Evolutionary conservation across 2,888 invertebrate species (phyloP).

Genomic region (Microplitis manilae): DNA sequence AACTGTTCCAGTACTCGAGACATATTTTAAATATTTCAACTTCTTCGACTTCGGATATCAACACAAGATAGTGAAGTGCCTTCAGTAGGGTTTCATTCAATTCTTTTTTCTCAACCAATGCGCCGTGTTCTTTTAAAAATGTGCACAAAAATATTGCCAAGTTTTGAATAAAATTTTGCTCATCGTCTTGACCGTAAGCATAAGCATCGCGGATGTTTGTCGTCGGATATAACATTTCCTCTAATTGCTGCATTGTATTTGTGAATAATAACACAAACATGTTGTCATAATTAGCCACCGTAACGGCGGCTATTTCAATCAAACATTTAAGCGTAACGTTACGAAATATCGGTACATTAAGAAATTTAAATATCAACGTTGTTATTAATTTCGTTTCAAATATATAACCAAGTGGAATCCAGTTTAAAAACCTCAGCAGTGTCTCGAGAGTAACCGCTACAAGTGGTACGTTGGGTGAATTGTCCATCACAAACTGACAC

Average conservation of each 20-base stretch:
- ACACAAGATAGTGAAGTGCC: slow-evolving; percentile 88
- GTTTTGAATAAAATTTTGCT: slow-evolving; percentile 99
- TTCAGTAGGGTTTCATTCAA: slow-evolving; percentile 84
- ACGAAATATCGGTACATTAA: slow-evolving; percentile 97
- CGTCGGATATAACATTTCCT: slow-evolving; percentile 90
- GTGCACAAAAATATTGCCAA: slow-evolving; percentile 97
- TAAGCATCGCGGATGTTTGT: slow-evolving; percentile 97
- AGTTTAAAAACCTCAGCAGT: slow-evolving; percentile 95
- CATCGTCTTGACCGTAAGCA: slow-evolving; percentile 93
- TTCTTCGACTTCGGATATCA: slow-evolving; percentile 98
- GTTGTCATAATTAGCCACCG: slow-evolving; percentile 91
- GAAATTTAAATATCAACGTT: slow-evolving; percentile 95
- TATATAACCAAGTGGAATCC: slow-evolving; percentile 99
- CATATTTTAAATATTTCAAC: slow-evolving; percentile 99
- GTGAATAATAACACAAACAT: slow-evolving; percentile 92
- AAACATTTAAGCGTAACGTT: slow-evolving; percentile 98
- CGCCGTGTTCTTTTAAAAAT: slow-evolving; percentile 96
- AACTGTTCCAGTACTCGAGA: slow-evolving; percentile 97
- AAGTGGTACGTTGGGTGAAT: slow-evolving; percentile 96
- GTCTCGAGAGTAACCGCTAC: slow-evolving; percentile 98
- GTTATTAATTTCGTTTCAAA: slow-evolving; percentile 98
- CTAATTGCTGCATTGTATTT: slow-evolving; percentile 93
- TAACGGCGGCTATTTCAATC: slow-evolving; percentile 97
- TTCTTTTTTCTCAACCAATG: slow-evolving; percentile 87
- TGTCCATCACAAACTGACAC: slow-evolving; percentile 98